Base-by-base conservation (phyloP, 1,140 invertebrate genomes). In the Heterodera carotae region DNA sequence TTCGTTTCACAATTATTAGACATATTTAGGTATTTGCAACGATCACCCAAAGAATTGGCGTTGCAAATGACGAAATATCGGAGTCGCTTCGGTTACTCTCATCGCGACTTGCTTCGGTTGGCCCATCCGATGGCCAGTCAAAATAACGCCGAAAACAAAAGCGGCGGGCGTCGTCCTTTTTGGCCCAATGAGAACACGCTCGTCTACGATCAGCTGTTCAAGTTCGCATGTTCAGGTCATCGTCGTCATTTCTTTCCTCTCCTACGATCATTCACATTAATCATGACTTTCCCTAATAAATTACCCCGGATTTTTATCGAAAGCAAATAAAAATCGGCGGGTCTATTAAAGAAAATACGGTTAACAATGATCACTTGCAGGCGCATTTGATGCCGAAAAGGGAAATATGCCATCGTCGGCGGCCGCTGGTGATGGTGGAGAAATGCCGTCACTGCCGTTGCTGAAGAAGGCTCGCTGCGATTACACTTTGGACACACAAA, bases 41-140 rank as follows among this genome's bases (percentile, higher is more conserved):
- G 90, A 77, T 86, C 90, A 31, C 89, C 91, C 3, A 86, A 90
- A 81, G 89, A 90, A 64, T 87, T 93, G 6, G 91, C 91, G 2
- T 89, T 91, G 80, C 90, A 91, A 71, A 88, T 92, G 0, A 92
- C 91, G 1, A 90, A 91, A 85, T 91, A 90, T 39, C 89, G 89
- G 78, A 89, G 90, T 2, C 89, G 91, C 80, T 90, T 92, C 82
- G 91, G 91, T 1, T 92, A 92, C 88, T 91, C 90, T 2, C 92
- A 93, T 84, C 91, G 91, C 77, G 92, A 92, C 81, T 88, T 92
- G 8, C 86, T 93, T 1, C 90, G 91, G 79, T 89, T 93, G 48
- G 89, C 90, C 27, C 92, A 93, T 88, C 76, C 76, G 31, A 34
- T 48, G 59, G 80, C 90, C 2, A 66, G 68, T 53, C 64, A 34